Evolutionary conservation across 1,140 invertebrate genomes (phyloP).

Genomic region (Lepidurus arcticus): DNA sequence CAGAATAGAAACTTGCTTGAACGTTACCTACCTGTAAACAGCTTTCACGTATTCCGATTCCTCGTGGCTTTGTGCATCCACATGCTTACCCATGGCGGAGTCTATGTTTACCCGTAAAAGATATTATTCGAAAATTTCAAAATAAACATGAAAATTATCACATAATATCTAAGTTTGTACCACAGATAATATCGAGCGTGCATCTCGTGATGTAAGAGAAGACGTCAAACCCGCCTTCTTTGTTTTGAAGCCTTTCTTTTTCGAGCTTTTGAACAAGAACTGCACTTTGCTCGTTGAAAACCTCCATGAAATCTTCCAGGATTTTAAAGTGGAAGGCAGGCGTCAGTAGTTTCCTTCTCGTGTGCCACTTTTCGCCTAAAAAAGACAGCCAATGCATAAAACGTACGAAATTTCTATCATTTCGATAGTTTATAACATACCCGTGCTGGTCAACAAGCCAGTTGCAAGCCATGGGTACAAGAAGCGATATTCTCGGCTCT

Average conservation of each 20-base stretch:
- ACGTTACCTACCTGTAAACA: conserved; percentile 48
- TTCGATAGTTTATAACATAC: conserved; percentile 51
- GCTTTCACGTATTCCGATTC: conserved; percentile 57
- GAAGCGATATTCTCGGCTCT: conserved; percentile 64
- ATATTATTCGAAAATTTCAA: neutral
- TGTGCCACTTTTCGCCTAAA: conserved; percentile 57
- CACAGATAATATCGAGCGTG: conserved; percentile 55
- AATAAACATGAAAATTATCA: neutral
- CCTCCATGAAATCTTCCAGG: conserved; percentile 63
- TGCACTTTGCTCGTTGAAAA: conserved; percentile 66
- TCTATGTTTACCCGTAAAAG: conserved; percentile 45
- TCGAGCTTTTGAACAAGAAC: conserved; percentile 53
- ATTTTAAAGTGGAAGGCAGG: conserved; percentile 77
- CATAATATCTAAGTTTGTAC: conserved; percentile 50
- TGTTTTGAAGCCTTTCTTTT: conserved; percentile 37
- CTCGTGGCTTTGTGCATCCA: conserved; percentile 56
- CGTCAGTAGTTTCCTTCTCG: conserved; percentile 59
- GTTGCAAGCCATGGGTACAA: conserved; percentile 69
- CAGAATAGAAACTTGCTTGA: neutral
- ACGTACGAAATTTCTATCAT: conserved; percentile 62
- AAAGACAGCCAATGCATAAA: conserved; percentile 70
- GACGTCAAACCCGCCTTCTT: conserved; percentile 43
- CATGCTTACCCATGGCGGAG: conserved; percentile 61
- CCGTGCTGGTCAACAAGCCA: conserved; percentile 62
- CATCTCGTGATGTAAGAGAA: conserved; percentile 51